Percentiles rank a stretch among this genome's conserved stretches.
phyloP scores from a whole-genome alignment of 2,113 vertebrate genomes.

The Bos javanicus region DNA sequence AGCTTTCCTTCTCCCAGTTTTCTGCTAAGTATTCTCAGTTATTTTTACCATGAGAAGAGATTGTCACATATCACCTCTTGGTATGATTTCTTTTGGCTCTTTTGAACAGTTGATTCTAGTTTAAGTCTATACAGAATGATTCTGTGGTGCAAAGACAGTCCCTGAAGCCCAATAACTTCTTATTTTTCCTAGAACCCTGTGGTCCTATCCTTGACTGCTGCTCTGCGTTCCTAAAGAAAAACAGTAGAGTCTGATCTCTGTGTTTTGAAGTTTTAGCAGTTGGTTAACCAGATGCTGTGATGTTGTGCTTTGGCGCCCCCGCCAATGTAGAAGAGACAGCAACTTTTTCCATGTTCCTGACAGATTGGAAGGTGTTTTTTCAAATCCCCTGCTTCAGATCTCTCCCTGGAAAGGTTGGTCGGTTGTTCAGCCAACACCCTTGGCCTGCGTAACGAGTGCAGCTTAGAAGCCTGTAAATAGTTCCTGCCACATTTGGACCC shows the following conservation, averaged over 20 bases:
- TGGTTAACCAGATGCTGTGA: slow-evolving; percentile 54
- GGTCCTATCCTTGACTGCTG: slow-evolving; percentile 45
- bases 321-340: slow-evolving; percentile 46
- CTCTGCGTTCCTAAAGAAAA: slow-evolving; percentile 64
- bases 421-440: slow-evolving; percentile 64
- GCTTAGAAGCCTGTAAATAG: slow-evolving; percentile 48
- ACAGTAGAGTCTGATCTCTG: not conserved
- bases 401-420: slow-evolving; percentile 63
- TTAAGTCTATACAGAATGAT: slow-evolving; percentile 41
- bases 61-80: not conserved
- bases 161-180: slow-evolving; percentile 51
- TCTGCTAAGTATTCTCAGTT: not conserved
- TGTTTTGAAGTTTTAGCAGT: slow-evolving; percentile 49
- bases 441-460: slow-evolving; percentile 32
- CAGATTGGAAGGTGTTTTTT: slow-evolving; percentile 63
- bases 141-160: slow-evolving; percentile 52
- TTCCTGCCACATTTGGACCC: slow-evolving; percentile 60
- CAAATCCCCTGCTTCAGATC: slow-evolving; percentile 54
- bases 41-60: slow-evolving; percentile 47
- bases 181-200: slow-evolving; percentile 60
- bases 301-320: not conserved
- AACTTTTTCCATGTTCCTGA: slow-evolving; percentile 69
- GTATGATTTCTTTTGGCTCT: slow-evolving; percentile 41
- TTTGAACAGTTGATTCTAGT: slow-evolving; percentile 30
- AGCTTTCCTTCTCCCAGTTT: slow-evolving; percentile 21